Percentiles rank a stretch among this genome's conserved stretches.
These are phyloP conservation scores for Esox masquinongy DNA, from an alignment of 2,797 vertebrate genomes.

Conservation along the genomic window DNA sequence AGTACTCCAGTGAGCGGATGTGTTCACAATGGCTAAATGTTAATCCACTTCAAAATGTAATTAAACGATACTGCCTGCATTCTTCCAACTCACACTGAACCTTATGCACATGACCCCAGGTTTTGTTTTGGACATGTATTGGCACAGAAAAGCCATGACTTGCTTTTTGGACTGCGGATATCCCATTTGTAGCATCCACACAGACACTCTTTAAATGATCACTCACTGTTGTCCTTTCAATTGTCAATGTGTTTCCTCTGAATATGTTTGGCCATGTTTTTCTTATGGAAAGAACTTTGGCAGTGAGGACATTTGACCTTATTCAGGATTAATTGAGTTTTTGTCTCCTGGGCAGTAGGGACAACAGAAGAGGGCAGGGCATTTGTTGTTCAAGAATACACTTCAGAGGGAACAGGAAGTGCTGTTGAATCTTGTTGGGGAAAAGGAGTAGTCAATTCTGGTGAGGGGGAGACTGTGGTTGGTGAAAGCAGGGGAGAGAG, in stretches of 20 bases:
- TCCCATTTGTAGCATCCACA: no score
- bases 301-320: conserved; percentile 5
- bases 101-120: conserved; percentile 11
- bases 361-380: no score
- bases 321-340: no score
- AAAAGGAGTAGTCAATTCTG: background rate
- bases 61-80: conserved; percentile 9
- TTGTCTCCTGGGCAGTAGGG: background rate
- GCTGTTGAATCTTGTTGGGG: background rate
- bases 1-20: no score
- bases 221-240: background rate
- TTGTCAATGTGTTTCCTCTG: no score
- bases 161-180: no score
- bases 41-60: background rate
- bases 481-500: background rate
- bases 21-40: no score
- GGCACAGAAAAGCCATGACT: conserved; percentile 9
- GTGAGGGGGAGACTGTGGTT: background rate
- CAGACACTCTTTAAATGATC: no score
- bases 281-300: background rate
- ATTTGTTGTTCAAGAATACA: no score
- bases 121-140: conserved; percentile 4
- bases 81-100: conserved; percentile 8
- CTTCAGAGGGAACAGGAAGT: background rate
- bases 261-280: background rate